Evolutionary conservation across 2,888 invertebrate genomes (phyloP).

Genomic region (Hirtodrosophila trivittata): DNA sequence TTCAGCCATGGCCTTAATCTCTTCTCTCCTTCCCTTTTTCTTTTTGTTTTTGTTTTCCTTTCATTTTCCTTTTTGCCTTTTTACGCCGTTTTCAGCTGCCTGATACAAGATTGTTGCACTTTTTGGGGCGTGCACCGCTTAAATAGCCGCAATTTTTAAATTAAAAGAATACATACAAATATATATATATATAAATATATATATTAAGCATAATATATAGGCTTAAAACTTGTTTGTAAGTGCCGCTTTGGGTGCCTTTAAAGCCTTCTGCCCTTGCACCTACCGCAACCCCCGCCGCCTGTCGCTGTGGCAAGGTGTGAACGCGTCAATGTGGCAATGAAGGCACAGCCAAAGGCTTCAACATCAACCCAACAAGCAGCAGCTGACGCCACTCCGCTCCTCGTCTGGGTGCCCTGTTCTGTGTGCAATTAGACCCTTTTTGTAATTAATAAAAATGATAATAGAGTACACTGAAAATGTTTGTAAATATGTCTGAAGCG

Average conservation of each 20-base stretch:
- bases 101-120: constrained; percentile 35
- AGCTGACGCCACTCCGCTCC: constrained; percentile 31
- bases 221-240: constrained; percentile 50
- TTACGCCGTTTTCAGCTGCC: constrained; percentile 12
- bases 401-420: constrained; percentile 12
- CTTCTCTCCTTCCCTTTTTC: neutral
- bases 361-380: constrained; percentile 28
- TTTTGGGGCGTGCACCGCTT: constrained; percentile 61
- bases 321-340: constrained; percentile 73
- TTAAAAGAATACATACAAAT: constrained; percentile 48
- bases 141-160: constrained; percentile 71
- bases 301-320: constrained; percentile 68
- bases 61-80: neutral
- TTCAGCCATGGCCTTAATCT: constrained; percentile 48
- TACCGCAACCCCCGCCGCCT: neutral
- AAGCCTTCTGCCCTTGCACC: constrained; percentile 5
- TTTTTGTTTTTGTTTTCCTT: too few relatives aligned
- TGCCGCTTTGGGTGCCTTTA: constrained; percentile 33
- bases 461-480: constrained; percentile 9
- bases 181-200: constrained; percentile 15
- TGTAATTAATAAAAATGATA: constrained; percentile 65
- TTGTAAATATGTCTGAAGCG: neutral
- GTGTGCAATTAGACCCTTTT: constrained; percentile 47
- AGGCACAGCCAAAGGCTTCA: constrained; percentile 48
- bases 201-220: too few relatives aligned